Evolutionary conservation across 2,888 invertebrate species (phyloP).

Genomic region (Neoaliturus tenellus): DNA sequence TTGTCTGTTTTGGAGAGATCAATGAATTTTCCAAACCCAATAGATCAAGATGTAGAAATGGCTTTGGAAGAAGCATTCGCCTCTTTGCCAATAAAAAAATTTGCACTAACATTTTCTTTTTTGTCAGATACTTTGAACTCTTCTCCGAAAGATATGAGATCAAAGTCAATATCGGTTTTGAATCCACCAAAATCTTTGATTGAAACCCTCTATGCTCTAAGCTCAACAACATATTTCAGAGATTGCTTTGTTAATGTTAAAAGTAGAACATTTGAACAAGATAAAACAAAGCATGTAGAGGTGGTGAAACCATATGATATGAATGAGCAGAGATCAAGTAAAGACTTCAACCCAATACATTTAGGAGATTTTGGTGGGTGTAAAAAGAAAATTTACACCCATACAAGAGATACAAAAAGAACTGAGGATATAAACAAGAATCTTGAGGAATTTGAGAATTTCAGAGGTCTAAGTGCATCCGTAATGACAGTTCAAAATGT

Average conservation of each 20-base stretch:
- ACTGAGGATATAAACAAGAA: not conserved
- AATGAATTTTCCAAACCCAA: not conserved
- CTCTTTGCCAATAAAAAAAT: not conserved
- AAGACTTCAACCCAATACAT: not conserved
- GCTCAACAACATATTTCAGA: not conserved
- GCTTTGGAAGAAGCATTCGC: not conserved
- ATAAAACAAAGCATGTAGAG: not conserved
- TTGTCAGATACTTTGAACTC: not conserved
- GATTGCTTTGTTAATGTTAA: not conserved
- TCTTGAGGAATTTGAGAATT: not conserved
- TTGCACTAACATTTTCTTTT: not conserved
- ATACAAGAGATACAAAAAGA: not conserved
- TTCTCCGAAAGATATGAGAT: not conserved
- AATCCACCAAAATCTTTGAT: not conserved
- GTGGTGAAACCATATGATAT: not conserved
- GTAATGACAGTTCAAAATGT: conserved; percentile 26
- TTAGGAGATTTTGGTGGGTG: not conserved
- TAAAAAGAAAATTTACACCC: not conserved
- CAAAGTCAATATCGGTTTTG: not conserved
- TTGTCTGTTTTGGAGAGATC: not conserved
- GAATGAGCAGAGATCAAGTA: not conserved
- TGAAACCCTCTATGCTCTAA: not conserved
- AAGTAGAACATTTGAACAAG: not conserved
- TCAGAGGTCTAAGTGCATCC: not conserved
- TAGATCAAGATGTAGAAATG: not conserved